These are phyloP conservation scores for Acanthisitta chloris DNA, from an alignment of 2,113 vertebrate genomes.

Conservation along the genomic window DNA sequence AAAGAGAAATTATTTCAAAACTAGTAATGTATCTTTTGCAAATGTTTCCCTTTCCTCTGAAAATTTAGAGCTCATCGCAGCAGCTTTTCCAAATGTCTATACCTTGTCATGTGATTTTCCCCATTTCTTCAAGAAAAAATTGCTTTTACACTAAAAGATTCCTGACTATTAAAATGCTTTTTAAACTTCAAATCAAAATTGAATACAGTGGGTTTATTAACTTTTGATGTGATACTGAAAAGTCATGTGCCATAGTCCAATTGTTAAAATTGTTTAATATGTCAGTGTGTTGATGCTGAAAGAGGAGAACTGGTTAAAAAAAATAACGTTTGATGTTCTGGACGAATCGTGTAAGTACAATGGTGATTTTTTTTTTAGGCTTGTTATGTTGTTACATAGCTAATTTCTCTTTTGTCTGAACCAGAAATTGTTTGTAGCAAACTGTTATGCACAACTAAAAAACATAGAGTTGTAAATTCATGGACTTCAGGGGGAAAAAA, in stretches of 20 bases:
- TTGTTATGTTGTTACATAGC: not conserved
- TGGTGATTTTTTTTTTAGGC: not conserved
- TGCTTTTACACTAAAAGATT: not conserved
- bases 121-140: not conserved
- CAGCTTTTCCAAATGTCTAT: not conserved
- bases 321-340: not conserved
- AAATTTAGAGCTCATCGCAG: not conserved
- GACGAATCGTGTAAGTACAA: not conserved
- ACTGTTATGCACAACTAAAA: not conserved
- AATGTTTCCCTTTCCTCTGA: not conserved
- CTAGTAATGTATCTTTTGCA: not conserved
- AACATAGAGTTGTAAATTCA: not conserved
- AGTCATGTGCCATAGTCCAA: not conserved
- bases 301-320: not conserved
- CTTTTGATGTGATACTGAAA: not conserved
- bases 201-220: not conserved
- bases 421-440: not conserved
- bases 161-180: not conserved
- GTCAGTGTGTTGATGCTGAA: not conserved
- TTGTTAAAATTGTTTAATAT: not conserved
- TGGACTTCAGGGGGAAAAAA: not conserved
- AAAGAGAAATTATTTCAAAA: not conserved
- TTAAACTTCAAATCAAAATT: not conserved
- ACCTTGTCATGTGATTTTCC: not conserved
- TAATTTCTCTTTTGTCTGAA: not conserved